Evolutionary conservation across 2,113 vertebrate genomes (phyloP), one percentile per base, ranked within the genome.

Genomic region (Poeciliopsis occidentalis): DNA sequence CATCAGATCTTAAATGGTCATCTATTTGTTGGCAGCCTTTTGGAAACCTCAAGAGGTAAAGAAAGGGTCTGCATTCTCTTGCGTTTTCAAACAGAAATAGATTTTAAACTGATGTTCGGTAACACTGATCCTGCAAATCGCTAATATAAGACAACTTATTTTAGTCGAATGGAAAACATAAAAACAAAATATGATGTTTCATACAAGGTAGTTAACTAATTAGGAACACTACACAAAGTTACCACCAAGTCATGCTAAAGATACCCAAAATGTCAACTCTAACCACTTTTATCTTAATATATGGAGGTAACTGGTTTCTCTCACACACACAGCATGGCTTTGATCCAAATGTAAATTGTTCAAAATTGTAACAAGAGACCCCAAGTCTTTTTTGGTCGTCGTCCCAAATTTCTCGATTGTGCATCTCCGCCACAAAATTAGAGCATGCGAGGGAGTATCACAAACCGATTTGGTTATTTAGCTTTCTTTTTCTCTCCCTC

Each of bases 391-490:
- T 57, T 3, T 17, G 17, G 22, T 8, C 10, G n/a, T 24, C 8
- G 2, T 57, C 22, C 8, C 10, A 24, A 57, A 57, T n/a, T 10
- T 57, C 17, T 24, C 2, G 0, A n/a, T 2, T 24, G 51, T 11
- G 51, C 51, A 57, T 57, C 22, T n/a, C 24, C 1, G 10, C 17
- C 51, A 83, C 39, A 87, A 86, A 51, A 70, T 81, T 77, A 86
- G 75, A 71, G 80, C 76, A 86, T 85, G 78, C 82, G 82, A 90
- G 64, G 66, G 47, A 30, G 66, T 79, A 85, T 88, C 88, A 89
- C 87, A 89, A 82, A 82, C 79, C 5, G 78, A 88, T 80, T 67
- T 65, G 15, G 12, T 10, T 4, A 76, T 85, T 84, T 82, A 76
- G 86, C 82, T 68, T 19, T 41, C 57, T 37, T 81, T 81, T 66